phyloP scores from a whole-genome alignment of 2,888 invertebrate species.

The Anthrax anthrax region DNA sequence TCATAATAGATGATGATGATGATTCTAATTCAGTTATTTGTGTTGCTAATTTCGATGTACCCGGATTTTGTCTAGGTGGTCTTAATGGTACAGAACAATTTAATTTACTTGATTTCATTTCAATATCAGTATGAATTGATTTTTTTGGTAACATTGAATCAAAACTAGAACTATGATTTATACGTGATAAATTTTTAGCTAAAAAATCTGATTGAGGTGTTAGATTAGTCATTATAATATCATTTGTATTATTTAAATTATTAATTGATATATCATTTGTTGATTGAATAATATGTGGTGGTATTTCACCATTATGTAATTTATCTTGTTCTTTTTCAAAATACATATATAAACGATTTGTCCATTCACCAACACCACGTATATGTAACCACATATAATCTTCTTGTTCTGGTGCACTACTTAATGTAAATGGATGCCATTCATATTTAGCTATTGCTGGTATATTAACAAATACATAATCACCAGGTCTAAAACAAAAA shows the following conservation, averaged over 20 bases:
- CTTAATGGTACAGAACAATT: slow-evolving; percentile 3
- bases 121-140: slow-evolving; percentile 10
- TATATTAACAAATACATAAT: slow-evolving; percentile 86
- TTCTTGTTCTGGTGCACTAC: slow-evolving; percentile 88
- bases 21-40: slow-evolving; percentile 5
- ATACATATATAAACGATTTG: slow-evolving; percentile 69
- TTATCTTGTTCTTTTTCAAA: slow-evolving; percentile 70
- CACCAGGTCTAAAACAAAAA: slow-evolving; percentile 83
- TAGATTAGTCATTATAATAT: slow-evolving; percentile 8
- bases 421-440: slow-evolving; percentile 96
- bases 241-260: neutral
- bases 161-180: slow-evolving; percentile 19
- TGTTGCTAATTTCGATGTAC: slow-evolving; percentile 10
- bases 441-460: slow-evolving; percentile 85
- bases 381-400: slow-evolving; percentile 90
- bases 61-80: slow-evolving; percentile 8
- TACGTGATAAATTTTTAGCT: slow-evolving; percentile 22
- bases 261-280: neutral
- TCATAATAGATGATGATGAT: neutral
- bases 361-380: slow-evolving; percentile 89
- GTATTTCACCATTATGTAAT: slow-evolving; percentile 50
- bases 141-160: slow-evolving; percentile 13
- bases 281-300: slow-evolving; percentile 25
- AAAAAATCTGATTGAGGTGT: slow-evolving; percentile 31
- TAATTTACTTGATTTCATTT: slow-evolving; percentile 4